Conservation (phyloP, 2,888 invertebrate genomes). For the Caradrina kadenii region DNA sequence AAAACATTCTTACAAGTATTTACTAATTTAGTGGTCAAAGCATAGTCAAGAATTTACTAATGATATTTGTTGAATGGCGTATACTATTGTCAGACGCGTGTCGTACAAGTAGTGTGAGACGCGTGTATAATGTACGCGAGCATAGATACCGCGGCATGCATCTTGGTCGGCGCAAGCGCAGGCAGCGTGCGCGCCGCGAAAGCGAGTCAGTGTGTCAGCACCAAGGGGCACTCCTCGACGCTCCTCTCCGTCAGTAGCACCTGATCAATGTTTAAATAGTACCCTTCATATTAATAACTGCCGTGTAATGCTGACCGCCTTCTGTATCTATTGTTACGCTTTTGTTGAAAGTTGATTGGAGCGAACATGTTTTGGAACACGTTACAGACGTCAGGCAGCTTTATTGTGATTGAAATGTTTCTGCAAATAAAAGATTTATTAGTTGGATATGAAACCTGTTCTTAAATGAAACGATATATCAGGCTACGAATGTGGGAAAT, state of each 20-base stretch:
- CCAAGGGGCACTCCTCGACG: slow-evolving; percentile 61
- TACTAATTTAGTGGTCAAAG: background rate
- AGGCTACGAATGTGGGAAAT: slow-evolving; percentile 9
- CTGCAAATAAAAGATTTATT: slow-evolving; percentile 24
- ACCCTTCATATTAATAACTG: slow-evolving; percentile 59
- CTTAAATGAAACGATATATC: background rate
- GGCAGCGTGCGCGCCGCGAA: slow-evolving; percentile 70
- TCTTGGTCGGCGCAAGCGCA: slow-evolving; percentile 27
- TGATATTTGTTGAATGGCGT: slow-evolving; percentile 51
- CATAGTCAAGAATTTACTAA: slow-evolving; percentile 24
- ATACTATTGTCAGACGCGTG: slow-evolving; percentile 58
- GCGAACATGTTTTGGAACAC: slow-evolving; percentile 40
- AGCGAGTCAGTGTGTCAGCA: slow-evolving; percentile 90
- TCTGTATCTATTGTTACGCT: slow-evolving; percentile 38
- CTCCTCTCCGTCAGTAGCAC: slow-evolving; percentile 68
- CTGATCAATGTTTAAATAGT: slow-evolving; percentile 73
- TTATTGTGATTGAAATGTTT: slow-evolving; percentile 29
- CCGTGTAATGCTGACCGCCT: slow-evolving; percentile 43
- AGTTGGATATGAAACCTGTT: slow-evolving; percentile 3
- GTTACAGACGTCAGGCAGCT: slow-evolving; percentile 9
- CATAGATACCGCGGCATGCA: slow-evolving; percentile 51
- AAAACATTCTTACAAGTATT: background rate
- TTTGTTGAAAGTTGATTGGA: slow-evolving; percentile 43
- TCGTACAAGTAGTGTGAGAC: slow-evolving; percentile 46
- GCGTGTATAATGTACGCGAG: slow-evolving; percentile 53